These are phyloP conservation scores for Speoplatyrhinus poulsoni DNA, from an alignment of 2,113 vertebrate genomes.

Conservation along the genomic window DNA sequence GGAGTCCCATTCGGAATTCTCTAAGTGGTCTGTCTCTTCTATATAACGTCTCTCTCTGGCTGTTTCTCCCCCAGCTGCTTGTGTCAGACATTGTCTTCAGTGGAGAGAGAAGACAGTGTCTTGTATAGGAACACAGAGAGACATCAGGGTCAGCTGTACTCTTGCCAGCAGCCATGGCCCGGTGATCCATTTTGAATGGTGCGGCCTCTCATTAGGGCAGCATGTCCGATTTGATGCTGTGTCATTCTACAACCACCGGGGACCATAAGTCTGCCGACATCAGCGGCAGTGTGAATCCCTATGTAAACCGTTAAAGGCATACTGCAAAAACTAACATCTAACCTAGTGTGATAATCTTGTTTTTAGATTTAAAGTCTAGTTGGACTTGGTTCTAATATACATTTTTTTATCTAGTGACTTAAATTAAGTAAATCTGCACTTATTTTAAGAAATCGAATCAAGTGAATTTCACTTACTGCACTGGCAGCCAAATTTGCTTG, in stretches of 20 bases:
- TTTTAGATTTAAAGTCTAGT: no score
- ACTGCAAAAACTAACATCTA: no score
- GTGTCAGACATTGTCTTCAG: conserved; percentile 58
- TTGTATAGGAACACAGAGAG: conserved; percentile 36
- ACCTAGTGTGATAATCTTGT: no score
- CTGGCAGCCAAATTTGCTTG: no score
- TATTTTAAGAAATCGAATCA: no score
- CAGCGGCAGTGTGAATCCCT: not conserved
- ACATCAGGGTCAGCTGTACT: conserved; percentile 35
- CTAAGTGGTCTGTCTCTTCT: conserved; percentile 1
- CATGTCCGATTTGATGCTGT: conserved; percentile 18
- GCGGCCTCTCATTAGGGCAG: not conserved
- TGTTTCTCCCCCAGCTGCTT: conserved; percentile 43
- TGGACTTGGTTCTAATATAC: no score
- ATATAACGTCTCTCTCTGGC: not conserved
- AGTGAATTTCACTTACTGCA: no score
- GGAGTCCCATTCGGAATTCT: no score
- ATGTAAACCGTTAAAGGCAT: no score
- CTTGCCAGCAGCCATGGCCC: not conserved
- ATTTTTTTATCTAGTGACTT: no score
- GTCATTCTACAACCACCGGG: conserved; percentile 14
- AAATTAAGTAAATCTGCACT: no score
- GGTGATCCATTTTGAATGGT: not conserved
- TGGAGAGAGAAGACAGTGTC: conserved; percentile 36
- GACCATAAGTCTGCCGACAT: conserved; percentile 13